Conservation (phyloP, 2,797 vertebrate genomes). For the Nyctibius grandis region DNA sequence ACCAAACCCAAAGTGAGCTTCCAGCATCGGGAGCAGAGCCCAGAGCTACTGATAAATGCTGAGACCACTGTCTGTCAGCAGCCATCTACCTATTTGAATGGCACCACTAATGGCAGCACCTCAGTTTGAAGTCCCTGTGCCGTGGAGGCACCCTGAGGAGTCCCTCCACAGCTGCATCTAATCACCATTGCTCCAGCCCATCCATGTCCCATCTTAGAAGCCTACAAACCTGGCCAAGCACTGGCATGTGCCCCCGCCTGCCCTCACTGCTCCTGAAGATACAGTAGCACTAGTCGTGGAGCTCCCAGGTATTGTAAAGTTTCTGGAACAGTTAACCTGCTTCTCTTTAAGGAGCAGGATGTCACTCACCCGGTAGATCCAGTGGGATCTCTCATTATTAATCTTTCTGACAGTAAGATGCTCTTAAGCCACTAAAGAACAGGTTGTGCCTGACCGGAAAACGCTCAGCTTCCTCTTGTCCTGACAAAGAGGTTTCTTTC, state of each 20-base stretch:
- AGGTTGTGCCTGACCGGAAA: neutral
- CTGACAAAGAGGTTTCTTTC: neutral
- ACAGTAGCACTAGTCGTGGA: rapidly evolving
- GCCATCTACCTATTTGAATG: neutral
- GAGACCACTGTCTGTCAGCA: neutral
- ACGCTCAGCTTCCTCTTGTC: neutral
- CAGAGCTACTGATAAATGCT: neutral
- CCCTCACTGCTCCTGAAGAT: rapidly evolving
- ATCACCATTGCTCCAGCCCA: rapidly evolving
- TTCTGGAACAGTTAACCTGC: rapidly evolving
- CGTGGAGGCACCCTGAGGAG: rapidly evolving
- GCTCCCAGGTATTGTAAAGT: no score
- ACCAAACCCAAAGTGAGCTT: neutral
- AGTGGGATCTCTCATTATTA: neutral
- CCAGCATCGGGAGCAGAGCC: neutral
- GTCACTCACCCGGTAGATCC: neutral
- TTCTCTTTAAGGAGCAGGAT: neutral
- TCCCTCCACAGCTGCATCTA: neutral
- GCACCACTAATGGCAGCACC: rapidly evolving
- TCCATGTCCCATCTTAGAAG: rapidly evolving
- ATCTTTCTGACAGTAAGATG: neutral
- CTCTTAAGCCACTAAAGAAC: neutral
- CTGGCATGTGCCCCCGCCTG: rapidly evolving
- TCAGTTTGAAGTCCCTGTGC: rapidly evolving
- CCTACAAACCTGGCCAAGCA: neutral